Evolutionary conservation across 2,113 vertebrate genomes (phyloP), one percentile per base, ranked within the genome.

Genomic region (Barbus barbus): DNA sequence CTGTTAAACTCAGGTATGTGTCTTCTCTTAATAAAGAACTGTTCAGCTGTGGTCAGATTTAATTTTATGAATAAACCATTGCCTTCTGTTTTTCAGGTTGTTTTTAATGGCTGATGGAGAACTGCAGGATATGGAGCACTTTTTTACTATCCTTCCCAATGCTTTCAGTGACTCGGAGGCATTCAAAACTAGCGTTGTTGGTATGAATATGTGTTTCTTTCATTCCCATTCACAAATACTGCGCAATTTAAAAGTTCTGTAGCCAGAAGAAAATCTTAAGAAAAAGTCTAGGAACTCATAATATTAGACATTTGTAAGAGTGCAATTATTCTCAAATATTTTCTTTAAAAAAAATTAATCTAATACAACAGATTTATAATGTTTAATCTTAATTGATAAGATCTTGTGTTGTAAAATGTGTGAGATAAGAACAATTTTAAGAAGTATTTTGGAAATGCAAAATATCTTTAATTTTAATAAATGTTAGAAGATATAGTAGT

Each of bases 101-200:
- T 96, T 96, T 86, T 93, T 97, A 85, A 98, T 99, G 96, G 97
- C 96, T 56, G 94, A 96, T 87, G 96, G 97, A 76, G 97, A 99
- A 88, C 67, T 99, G 90, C 97, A 97, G 90, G 97, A 99, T 82
- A 98, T 99, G 98, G 98, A 99, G 69, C 96, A 96, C 9, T 99
- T 99, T 91, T 99, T 99, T 86, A 95, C 97, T 89, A 96, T 96
- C 33, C 95, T 99, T 86, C 96, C 96, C 6, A 97, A 95, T 87
- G 96, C 96, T 0, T 98, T 98, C 90, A 96, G 94, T 78, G 97
- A 98, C 65, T 96, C 97, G 1, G 97, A 98, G 90, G 96, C 97
- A 31, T 97, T 97, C 91, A 99, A 98, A 93, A 98, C 98, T 56
- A 99, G 97, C 80, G 97, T 99, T 82, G 96, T 99, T 80, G 97